phyloP scores from a whole-genome alignment of 2,113 vertebrate genomes.

The Lycocorax pyrrhopterus region DNA sequence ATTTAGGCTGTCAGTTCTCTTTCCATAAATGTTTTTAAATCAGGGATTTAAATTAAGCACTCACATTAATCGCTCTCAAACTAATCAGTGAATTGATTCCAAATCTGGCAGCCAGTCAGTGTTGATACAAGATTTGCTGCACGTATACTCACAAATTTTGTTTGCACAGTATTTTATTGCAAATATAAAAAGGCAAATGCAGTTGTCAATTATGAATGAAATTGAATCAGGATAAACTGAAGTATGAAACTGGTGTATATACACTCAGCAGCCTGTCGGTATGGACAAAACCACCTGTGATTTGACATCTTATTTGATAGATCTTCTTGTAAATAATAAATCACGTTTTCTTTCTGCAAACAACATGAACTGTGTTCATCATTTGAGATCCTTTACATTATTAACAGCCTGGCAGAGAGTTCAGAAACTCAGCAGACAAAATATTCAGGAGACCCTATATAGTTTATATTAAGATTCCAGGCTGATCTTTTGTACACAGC shows the following conservation, averaged over 20 bases:
- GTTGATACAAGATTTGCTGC: neutral
- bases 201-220: constrained; percentile 10
- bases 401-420: neutral
- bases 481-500: neutral
- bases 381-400: neutral
- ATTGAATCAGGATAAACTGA: neutral
- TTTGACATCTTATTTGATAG: neutral
- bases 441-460: neutral
- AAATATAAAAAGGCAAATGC: constrained; percentile 13
- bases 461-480: neutral
- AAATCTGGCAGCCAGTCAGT: neutral
- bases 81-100: neutral
- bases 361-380: neutral
- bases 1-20: neutral
- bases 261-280: neutral
- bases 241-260: neutral
- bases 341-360: neutral
- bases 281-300: neutral
- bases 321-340: neutral
- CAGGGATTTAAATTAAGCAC: neutral
- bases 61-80: neutral
- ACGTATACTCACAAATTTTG: neutral
- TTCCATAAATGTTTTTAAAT: neutral
- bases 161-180: neutral
- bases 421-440: neutral